A percentile compares a stretch with the other conserved stretches of the same genome.
These are phyloP conservation scores for Pseudomyrmex dendroicus DNA, from an alignment of 1,140 invertebrate species.

Conservation along the genomic window DNA sequence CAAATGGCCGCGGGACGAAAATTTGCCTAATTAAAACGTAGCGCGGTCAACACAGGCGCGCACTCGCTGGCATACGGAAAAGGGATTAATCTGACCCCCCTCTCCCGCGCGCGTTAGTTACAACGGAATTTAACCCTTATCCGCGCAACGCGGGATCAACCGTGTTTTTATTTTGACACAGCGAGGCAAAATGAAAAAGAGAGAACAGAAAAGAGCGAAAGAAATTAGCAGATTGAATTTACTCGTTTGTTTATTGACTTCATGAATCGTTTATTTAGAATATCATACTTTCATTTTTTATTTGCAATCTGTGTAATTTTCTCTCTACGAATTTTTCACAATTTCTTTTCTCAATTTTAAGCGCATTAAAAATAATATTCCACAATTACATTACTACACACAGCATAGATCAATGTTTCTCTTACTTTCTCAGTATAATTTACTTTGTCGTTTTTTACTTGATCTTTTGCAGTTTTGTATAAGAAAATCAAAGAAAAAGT, in stretches of 20 bases:
- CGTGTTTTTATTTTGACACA: conserved; percentile 29
- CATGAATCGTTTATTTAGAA: conserved; percentile 10
- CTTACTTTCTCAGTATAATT: neutral
- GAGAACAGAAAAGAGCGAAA: neutral
- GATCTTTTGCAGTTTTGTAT: too few species aligned
- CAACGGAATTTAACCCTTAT: conserved; percentile 53
- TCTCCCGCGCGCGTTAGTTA: neutral
- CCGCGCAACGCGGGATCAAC: conserved; percentile 1
- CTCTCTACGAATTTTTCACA: conserved; percentile 2
- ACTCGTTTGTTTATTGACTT: conserved; percentile 25
- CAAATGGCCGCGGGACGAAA: conserved; percentile 54
- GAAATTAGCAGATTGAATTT: conserved; percentile 46
- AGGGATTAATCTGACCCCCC: conserved; percentile 27
- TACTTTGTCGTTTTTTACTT: neutral
- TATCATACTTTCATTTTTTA: neutral
- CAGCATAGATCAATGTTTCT: too few species aligned
- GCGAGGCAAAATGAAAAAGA: neutral
- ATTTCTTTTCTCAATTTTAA: neutral
- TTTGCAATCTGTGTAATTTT: neutral
- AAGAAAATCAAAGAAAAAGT: neutral
- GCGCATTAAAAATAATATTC: too few species aligned
- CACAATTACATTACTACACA: too few species aligned
- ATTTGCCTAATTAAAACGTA: conserved; percentile 59
- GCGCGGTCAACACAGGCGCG: conserved; percentile 37
- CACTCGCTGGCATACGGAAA: conserved; percentile 8